Evolutionary conservation across 2,113 vertebrate genomes (phyloP), one percentile per base, ranked within the genome.

Genomic region (Oxygymnocypris stewartii): DNA sequence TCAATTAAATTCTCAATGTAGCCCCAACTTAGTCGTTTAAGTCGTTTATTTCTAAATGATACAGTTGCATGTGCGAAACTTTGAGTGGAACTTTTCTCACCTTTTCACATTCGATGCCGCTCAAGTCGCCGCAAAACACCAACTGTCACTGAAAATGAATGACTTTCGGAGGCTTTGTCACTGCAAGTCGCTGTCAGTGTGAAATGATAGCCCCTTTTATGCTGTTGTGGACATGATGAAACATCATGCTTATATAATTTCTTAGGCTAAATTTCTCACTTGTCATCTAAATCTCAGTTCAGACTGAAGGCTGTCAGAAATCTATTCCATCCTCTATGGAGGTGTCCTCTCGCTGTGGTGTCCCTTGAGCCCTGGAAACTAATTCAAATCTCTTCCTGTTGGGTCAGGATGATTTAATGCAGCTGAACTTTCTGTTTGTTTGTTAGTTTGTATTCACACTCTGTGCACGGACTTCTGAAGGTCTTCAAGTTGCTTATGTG

Each of bases 191-290:
- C 42, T 76, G 74, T 75, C 11, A 75, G 11, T 28, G 37, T 75
- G 73, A 75, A 75, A 75, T 75, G 40, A 75, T 23, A 44, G 42
- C 74, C 42, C 12, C 42, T 76, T 61, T 76, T 47, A 79, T 79
- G 51, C 49, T 59, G 77, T n/a, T 59, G 2, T 13, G 49, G 77
- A 59, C 51, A 79, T 59, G 73, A 76, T 6, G 12, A 75, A 23
- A 35, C 7, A 4, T 4, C 18, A 25, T 18, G 18, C 20, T 25
- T 61, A 63, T 76, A 49, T 47, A 16, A 47, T 76, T 76, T 28
- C 42, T 76, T 76, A 76, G 74, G 42, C 74, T 76, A 49, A 80
- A 80, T 79, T 59, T 79, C 78, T 80, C 49, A 57, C 47, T 57
- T 79, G 78, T 79, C 77, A 61, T 79, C 77, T 59, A 59, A 59